A percentile compares a stretch with the other conserved stretches of the same genome.
These are phyloP conservation scores for Enoplolaimus lenunculus DNA, from an alignment of 2,888 invertebrate genomes.

Conservation along the genomic window DNA sequence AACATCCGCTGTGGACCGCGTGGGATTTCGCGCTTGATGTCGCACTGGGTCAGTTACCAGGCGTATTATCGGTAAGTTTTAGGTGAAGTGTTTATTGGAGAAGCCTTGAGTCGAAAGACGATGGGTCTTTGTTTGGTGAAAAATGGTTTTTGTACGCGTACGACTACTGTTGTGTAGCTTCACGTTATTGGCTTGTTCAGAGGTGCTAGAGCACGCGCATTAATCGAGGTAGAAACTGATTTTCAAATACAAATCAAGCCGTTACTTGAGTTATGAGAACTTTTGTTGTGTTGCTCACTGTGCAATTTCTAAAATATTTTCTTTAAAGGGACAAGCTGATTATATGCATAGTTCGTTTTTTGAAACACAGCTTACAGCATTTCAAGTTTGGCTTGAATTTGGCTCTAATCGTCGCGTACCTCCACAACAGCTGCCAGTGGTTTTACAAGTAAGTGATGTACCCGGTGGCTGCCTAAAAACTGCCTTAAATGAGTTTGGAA, in stretches of 20 bases:
- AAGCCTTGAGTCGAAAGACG: background rate
- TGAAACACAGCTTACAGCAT: slow-evolving; percentile 90
- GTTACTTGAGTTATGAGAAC: too few relatives aligned
- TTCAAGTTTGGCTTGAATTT: slow-evolving; percentile 71
- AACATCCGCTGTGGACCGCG: slow-evolving; percentile 56
- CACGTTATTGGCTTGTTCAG: too few relatives aligned
- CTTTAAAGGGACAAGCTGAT: slow-evolving; percentile 14
- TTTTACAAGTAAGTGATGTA: slow-evolving; percentile 78
- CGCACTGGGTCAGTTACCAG: slow-evolving; percentile 52
- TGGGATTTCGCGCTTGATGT: slow-evolving; percentile 95
- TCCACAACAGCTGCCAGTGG: slow-evolving; percentile 90
- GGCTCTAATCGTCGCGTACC: slow-evolving; percentile 61
- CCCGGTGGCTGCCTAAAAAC: too few relatives aligned
- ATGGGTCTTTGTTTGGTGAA: background rate
- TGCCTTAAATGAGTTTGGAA: too few relatives aligned
- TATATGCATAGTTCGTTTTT: slow-evolving; percentile 69
- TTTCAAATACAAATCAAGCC: too few relatives aligned
- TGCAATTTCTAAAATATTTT: too few relatives aligned
- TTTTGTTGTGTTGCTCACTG: too few relatives aligned
- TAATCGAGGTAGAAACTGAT: too few relatives aligned
- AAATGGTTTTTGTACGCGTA: background rate
- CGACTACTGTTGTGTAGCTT: background rate
- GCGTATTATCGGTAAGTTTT: background rate
- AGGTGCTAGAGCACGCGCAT: too few relatives aligned
- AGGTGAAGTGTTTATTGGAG: too few relatives aligned